Base-by-base conservation (phyloP, 1,140 invertebrate species). In the Chelonus insularis region DNA sequence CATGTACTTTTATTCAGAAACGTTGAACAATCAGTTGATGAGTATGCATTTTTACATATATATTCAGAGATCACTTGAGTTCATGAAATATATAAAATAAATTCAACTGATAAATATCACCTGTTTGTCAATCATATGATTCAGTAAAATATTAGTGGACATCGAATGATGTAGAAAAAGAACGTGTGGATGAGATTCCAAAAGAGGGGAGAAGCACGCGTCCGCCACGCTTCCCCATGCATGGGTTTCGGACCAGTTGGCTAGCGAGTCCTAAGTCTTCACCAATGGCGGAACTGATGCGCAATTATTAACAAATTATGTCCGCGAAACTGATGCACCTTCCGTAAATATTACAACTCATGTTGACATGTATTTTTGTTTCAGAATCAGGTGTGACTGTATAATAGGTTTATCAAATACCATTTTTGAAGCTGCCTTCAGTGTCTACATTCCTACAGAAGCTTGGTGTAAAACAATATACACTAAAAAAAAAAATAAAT, bases 201-300 rank as follows among this genome's bases (percentile, higher is more conserved):
- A 20, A 34, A 21, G 77, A 74, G 75, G 77, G 77, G 76, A 78
- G 76, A 78, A 79, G 76, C 77, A 78, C 77, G 77, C 77, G 77
- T 79, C 76, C 63, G 77, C 77, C 77, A 79, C 77, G 77, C 72
- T 74, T 66, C 72, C 69, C 67, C 56, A 66, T 69, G 65, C 68
- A 67, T 67, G 72, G 68, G 68, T 20, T 7, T 29, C 3, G 25
- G 25, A 7, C 72, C 72, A 74, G 72, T 74, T 74, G 72, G 72
- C 65, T 57, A 74, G 72, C 65, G 65, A 56, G 54, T 29, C 25
- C 50, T 52, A 14, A 52, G 25, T 34, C 18, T 14, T 11, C 50
- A 9, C 32, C 32, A 52, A 25, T 55, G 34, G 52, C 34, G 52
- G 36, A 39, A 55, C 43, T 48, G 29, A 34, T 41, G 20, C 12